Percentiles rank a stretch among this genome's conserved stretches.
Evolutionary conservation across 2,797 vertebrate genomes (phyloP).

Genomic region (Ctenosaura bakeri): DNA sequence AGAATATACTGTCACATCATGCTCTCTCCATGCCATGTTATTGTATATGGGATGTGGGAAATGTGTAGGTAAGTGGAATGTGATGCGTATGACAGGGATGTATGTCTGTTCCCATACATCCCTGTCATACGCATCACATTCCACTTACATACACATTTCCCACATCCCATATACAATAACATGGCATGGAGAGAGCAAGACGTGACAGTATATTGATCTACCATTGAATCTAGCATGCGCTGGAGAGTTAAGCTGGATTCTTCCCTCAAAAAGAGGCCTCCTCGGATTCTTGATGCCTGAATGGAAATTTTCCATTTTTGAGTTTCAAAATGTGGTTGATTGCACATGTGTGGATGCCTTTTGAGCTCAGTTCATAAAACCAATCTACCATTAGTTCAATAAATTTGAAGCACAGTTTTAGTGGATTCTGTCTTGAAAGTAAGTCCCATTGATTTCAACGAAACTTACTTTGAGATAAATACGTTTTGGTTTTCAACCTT

Average conservation of each 20-base stretch:
- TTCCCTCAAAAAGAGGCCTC: not conserved
- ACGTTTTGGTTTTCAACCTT: not conserved
- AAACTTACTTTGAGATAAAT: not conserved
- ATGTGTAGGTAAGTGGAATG: no score
- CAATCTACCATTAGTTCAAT: not conserved
- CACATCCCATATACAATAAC: no score
- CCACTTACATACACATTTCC: no score
- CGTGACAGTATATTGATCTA: not conserved
- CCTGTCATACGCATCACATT: no score
- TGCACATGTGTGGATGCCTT: not conserved
- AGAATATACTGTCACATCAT: no score
- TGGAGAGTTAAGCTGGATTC: not conserved
- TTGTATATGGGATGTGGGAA: no score
- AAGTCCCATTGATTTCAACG: not conserved
- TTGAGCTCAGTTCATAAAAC: not conserved
- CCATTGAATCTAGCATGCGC: not conserved
- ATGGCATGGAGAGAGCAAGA: no score
- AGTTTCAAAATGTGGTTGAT: not conserved
- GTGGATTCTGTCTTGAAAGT: not conserved
- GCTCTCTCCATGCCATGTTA: no score
- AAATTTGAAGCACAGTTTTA: not conserved
- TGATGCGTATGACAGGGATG: no score
- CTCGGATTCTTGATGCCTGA: not conserved
- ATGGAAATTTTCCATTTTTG: not conserved
- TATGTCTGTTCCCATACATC: no score